Base-by-base conservation (phyloP, 2,113 vertebrate species). In the Erythrocebus patas region DNA sequence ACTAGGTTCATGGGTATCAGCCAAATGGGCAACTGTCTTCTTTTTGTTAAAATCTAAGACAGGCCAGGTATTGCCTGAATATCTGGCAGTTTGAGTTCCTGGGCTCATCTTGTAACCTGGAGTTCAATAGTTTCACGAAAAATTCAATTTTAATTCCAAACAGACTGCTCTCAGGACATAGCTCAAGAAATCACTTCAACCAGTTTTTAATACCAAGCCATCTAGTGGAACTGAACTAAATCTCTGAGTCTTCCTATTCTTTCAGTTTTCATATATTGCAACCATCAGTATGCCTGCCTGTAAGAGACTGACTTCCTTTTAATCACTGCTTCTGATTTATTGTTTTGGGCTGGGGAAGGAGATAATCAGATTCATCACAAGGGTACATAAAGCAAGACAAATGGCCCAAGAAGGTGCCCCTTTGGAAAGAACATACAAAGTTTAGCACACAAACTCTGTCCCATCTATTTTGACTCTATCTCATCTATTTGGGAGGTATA, bases 261-360 rank as follows among this genome's bases (percentile, higher is more conserved):
- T 84, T 52, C 8, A 3, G 32, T 86, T 91, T 88, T 85, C 84
- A 78, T 12, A 48, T 35, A 55, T 5, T 89, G 89, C 95, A 94
- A n/a, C 66, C 25, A 75, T 91, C 78, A 45, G 18, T n/a, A 70
- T 16, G 85, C 12, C 59, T 64, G 52, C 89, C 59, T 61, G 45
- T 6, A 80, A 89, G 76, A 91, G 8, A 59, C 30, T 3, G 94
- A 43, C 43, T 88, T 83, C 80, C 50, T 93, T 96, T 96, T 90
- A 95, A 97, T 96, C 81, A 94, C 55, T 55, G 9, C 45, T 45
- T 91, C 81, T 55, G 81, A 94, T 94, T 95, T 91, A 96, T 22
- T 95, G 61, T 11, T 61, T 76, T 55, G 78, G 80, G 43, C 48
- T 82, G 86, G 66, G 85, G 59, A 78, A 72, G 22, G 35, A 82